Evolutionary conservation across 2,888 invertebrate genomes (phyloP).

Genomic region (Spicauda simplicius): DNA sequence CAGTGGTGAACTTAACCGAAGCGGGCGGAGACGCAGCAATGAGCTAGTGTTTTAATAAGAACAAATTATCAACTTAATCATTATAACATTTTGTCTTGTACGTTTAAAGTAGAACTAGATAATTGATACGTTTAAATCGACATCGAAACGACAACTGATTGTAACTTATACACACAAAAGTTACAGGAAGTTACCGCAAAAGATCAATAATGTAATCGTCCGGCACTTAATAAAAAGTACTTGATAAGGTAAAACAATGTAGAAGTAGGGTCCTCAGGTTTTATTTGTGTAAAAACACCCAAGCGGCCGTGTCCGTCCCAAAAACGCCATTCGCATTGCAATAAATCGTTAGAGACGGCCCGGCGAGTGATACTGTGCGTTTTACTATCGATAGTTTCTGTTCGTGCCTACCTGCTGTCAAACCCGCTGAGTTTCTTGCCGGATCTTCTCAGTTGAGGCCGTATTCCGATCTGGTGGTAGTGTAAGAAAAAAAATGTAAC

Average conservation of each 20-base stretch:
- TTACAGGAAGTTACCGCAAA: neutral
- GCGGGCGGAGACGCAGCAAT: too few relatives aligned
- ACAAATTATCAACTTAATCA: too few relatives aligned
- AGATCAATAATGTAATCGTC: constrained; percentile 11
- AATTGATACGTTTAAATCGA: too few relatives aligned
- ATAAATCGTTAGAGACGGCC: constrained; percentile 69
- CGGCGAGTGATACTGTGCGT: constrained; percentile 57
- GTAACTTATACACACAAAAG: constrained; percentile 1
- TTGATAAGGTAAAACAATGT: constrained; percentile 58
- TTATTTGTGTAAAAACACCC: constrained; percentile 74
- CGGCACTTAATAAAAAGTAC: constrained; percentile 32
- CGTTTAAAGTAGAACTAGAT: too few relatives aligned
- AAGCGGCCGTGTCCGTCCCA: constrained; percentile 60
- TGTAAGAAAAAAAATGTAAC: too few relatives aligned
- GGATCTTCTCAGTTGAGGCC: too few relatives aligned
- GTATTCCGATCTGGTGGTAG: too few relatives aligned
- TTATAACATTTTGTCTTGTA: too few relatives aligned
- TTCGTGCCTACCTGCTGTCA: constrained; percentile 34
- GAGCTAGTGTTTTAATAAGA: too few relatives aligned
- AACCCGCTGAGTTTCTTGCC: too few relatives aligned
- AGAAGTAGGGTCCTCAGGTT: constrained; percentile 63
- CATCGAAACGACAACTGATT: neutral
- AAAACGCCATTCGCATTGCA: constrained; percentile 67
- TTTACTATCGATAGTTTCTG: constrained; percentile 67
- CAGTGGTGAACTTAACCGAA: too few relatives aligned